These are phyloP conservation scores for Anableps anableps DNA, from an alignment of 2,797 vertebrate species.

Conservation along the genomic window DNA sequence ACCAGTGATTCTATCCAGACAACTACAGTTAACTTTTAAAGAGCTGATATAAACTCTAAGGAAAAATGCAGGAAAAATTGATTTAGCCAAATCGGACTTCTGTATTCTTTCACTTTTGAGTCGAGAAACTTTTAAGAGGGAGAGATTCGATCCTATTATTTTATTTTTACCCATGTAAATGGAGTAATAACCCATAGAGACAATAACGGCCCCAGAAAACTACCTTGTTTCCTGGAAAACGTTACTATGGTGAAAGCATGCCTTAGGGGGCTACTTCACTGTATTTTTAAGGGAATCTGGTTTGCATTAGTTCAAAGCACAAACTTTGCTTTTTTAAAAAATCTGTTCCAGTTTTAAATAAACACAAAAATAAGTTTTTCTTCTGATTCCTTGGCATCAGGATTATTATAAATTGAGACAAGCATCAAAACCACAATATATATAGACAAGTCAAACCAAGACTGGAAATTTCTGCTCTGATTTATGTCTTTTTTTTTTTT, in stretches of 20 bases:
- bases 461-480: background rate
- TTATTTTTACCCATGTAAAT: background rate
- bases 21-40: background rate
- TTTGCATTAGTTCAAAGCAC: background rate
- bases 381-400: background rate
- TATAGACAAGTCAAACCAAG: background rate
- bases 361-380: background rate
- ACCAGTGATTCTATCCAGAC: background rate
- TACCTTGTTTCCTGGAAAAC: background rate
- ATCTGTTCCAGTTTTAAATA: background rate
- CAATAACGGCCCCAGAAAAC: background rate
- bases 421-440: background rate
- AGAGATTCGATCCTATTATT: background rate
- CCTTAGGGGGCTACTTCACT: background rate
- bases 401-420: background rate
- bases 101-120: background rate
- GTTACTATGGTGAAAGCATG: background rate
- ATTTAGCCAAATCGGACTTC: background rate
- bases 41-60: background rate
- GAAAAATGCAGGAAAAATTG: background rate
- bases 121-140: background rate
- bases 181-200: background rate
- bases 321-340: background rate
- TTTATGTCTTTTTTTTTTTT: background rate
- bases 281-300: background rate